Evolutionary conservation across 1,140 invertebrate species (phyloP).

Genomic region (Drosophila melanica): DNA sequence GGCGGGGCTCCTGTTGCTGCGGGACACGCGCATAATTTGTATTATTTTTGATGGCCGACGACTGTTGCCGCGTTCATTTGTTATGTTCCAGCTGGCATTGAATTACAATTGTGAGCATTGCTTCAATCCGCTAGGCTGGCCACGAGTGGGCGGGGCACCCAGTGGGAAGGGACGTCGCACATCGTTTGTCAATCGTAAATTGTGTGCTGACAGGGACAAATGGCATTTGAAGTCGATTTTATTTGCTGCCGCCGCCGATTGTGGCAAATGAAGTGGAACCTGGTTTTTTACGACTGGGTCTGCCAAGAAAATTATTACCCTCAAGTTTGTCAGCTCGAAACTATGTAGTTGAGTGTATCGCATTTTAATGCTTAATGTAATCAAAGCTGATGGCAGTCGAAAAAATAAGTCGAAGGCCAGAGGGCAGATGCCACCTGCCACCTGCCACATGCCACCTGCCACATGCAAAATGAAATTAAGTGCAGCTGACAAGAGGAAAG

Average conservation of each 20-base stretch:
- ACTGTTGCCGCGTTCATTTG: constrained; percentile 45
- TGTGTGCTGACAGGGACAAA: constrained; percentile 73
- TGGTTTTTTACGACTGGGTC: constrained; percentile 45
- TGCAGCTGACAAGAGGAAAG: constrained; percentile 40
- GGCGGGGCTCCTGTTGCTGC: constrained; percentile 31
- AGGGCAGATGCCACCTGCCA: not conserved
- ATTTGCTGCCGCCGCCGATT: constrained; percentile 56
- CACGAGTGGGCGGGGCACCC: too few species aligned
- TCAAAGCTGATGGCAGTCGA: constrained; percentile 40
- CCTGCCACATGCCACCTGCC: constrained; percentile 6
- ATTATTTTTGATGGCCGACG: constrained; percentile 54
- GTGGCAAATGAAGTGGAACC: constrained; percentile 69
- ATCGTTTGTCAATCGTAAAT: constrained; percentile 74
- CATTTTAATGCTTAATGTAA: constrained; percentile 58
- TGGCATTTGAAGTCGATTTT: constrained; percentile 71
- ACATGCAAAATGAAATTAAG: constrained; percentile 66
- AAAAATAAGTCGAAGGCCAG: not conserved
- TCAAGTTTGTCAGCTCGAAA: constrained; percentile 3
- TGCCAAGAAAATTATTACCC: constrained; percentile 40
- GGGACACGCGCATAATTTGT: constrained; percentile 57
- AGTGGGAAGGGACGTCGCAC: constrained; percentile 22
- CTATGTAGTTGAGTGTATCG: constrained; percentile 4
- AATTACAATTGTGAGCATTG: constrained; percentile 47
- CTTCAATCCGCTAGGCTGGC: constrained; percentile 16
- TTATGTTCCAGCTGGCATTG: constrained; percentile 51